phyloP scores from a whole-genome alignment of 2,113 vertebrate genomes.

The Sorex fumeus region DNA sequence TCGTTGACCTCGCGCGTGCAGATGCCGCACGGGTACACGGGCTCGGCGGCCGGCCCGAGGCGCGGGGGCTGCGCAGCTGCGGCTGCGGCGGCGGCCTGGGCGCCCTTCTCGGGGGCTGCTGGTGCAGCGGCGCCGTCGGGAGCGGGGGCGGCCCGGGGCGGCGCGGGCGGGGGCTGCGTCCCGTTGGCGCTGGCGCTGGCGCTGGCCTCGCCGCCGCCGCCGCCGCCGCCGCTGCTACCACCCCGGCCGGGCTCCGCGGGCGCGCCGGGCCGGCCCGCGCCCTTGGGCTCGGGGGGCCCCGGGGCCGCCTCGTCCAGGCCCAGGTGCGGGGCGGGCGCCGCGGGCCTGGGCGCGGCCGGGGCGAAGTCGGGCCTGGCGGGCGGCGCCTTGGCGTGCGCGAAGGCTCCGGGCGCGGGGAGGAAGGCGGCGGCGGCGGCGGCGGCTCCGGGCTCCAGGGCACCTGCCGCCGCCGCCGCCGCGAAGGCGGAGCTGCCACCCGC shows the following conservation, averaged over 20 bases:
- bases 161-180: constrained; percentile 87
- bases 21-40: constrained; percentile 91
- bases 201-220: constrained; percentile 88
- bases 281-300: constrained; percentile 87
- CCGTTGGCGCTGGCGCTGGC: constrained; percentile 88
- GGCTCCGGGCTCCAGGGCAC: too few species aligned
- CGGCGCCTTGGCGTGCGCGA: constrained; percentile 85
- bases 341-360: too few species aligned
- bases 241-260: constrained; percentile 87
- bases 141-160: constrained; percentile 84
- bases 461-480: too few species aligned
- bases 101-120: constrained; percentile 87
- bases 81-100: constrained; percentile 87
- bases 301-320: constrained; percentile 87
- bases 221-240: too few species aligned
- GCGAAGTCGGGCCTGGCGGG: constrained; percentile 88
- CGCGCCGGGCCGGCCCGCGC: constrained; percentile 86
- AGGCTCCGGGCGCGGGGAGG: constrained; percentile 84
- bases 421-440: too few species aligned
- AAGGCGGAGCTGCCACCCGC: too few species aligned
- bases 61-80: constrained; percentile 86
- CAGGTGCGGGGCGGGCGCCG: constrained; percentile 86
- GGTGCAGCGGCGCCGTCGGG: constrained; percentile 85
- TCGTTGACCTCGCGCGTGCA: constrained; percentile 93
- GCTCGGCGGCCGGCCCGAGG: constrained; percentile 87